Base-by-base conservation (phyloP, 2,113 vertebrate species). In the Gorsachius goisagi region DNA sequence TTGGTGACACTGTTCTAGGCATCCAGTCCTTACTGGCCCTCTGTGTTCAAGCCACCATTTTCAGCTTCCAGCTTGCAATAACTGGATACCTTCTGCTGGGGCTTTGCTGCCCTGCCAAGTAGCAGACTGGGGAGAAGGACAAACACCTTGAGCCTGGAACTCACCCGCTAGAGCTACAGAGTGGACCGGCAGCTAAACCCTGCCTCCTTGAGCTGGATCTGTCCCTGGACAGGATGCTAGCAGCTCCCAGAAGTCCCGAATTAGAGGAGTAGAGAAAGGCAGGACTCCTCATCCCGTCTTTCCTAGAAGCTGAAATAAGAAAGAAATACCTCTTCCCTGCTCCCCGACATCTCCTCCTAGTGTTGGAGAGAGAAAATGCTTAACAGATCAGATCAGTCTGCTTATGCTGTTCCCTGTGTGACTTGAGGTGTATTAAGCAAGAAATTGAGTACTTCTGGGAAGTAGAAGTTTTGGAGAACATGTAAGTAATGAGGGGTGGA, bases 61-160 rank as follows among this genome's bases (percentile, higher is more conserved):
- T 88, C 28, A 30, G 30, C 39, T 79, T 88, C 33, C 32, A 30
- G 15, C 27, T 47, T 86, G 45, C 15, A 37, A 1, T 60, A 52
- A 60, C 52, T 41, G 39, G 13, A 1, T 88, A 9, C 6, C 14
- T 92, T 74, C 41, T 92, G 15, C 28, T 59, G n/a, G 50, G 32
- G 5, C 35, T 73, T 60, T 85, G 10, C 11, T 52, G 19, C 39
- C 15, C 27, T 67, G 23, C 16, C 12, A 2, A 0, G 0, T 9
- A 35, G 7, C 18, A 27, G 24, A 21, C 17, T 5, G 3, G 11
- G 15, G 58, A 44, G 71, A 67, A 56, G 41, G 33, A 64, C 52
- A 56, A 79, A 56, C 7, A 30, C 12, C 32, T 74, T 41, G 32
- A 85, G 19, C 35, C 45, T 92, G 62, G 44, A 89, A 18, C 59